Evolutionary conservation across 2,888 invertebrate genomes (phyloP), one percentile per base, ranked within the genome.

Genomic region (Atethmia centrago): DNA sequence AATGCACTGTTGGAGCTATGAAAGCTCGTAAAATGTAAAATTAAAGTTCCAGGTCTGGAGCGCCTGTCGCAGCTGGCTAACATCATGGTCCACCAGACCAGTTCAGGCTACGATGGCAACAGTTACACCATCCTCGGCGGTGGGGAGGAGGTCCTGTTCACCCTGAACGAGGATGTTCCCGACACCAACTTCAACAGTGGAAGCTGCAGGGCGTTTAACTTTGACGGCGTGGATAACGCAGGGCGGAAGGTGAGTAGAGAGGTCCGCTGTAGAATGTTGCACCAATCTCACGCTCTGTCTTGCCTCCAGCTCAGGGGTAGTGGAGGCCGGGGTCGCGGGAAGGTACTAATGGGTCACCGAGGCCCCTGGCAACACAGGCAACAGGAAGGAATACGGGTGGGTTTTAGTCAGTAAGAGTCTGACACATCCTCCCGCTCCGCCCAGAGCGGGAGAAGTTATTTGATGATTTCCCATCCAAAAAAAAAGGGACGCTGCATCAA

Each of bases 181-280:
- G 42, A 69, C 40, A 21, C 49, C 12, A 25, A 25, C 16, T 59
- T 65, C 25, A n/a, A 49, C 16, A 59, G 59, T 16, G 59, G 62
- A 21, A 68, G 65, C 4, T 9, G 10, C 0, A 68, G 79, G 61
- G 9, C 64, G 2, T 79, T 79, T 31, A 16, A 12, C 3, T 69
- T 79, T 14, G 61, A 79, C 19, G 79, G 74, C n/a, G 45, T 79
- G 31, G 79, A 79, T 7, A 63, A 49, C 55, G 21, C 28, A 2
- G 79, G 68, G 14, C 65, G 14, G 10, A 64, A 51, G 42, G 78
- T 79, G 42, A 74, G 68, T 8, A 71, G n/a, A 28, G 4, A 61
- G 5, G 16, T 40, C 2, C 19, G 12, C 42, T 61, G 19, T 25
- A 25, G 16, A 40, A 36, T 7, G 59, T 59, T 14, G 1, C 59